Conservation (phyloP, 2,797 vertebrate genomes). For the Lithobates pipiens region DNA sequence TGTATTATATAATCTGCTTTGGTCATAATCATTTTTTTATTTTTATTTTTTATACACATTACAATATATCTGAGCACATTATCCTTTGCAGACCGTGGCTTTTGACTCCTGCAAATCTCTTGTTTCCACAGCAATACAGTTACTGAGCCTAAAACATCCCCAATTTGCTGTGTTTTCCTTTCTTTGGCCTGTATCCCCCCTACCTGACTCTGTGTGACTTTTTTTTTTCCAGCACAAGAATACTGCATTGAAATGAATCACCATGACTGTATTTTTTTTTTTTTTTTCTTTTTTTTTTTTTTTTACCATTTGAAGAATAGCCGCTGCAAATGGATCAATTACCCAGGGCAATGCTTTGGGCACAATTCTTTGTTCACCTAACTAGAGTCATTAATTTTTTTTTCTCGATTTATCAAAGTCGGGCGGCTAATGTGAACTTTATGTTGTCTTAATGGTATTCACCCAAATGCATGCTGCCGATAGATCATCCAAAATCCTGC, state of each 20-base stretch:
- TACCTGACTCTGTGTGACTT: not conserved
- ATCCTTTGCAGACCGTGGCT: not conserved
- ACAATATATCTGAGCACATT: too few relatives aligned
- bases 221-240: not conserved
- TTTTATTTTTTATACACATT: too few relatives aligned
- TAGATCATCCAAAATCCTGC: constrained; percentile 1
- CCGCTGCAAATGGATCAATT: constrained; percentile 48
- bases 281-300: constrained; percentile 12
- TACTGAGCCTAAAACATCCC: not conserved
- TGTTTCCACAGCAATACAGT: not conserved
- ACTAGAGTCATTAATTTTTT: constrained; percentile 30
- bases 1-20: not conserved
- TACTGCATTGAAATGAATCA: constrained; percentile 4
- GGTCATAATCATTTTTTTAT: not conserved
- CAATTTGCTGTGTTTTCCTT: not conserved
- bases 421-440: constrained; percentile 32
- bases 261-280: constrained; percentile 5
- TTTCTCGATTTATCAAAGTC: constrained; percentile 36
- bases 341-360: constrained; percentile 12
- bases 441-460: constrained; percentile 36
- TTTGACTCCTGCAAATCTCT: too few relatives aligned
- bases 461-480: not conserved
- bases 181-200: not conserved
- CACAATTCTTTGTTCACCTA: constrained; percentile 34
- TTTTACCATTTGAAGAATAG: constrained; percentile 26